Evolutionary conservation across 2,888 invertebrate genomes (phyloP).

Genomic region (Ormyrus rosae): DNA sequence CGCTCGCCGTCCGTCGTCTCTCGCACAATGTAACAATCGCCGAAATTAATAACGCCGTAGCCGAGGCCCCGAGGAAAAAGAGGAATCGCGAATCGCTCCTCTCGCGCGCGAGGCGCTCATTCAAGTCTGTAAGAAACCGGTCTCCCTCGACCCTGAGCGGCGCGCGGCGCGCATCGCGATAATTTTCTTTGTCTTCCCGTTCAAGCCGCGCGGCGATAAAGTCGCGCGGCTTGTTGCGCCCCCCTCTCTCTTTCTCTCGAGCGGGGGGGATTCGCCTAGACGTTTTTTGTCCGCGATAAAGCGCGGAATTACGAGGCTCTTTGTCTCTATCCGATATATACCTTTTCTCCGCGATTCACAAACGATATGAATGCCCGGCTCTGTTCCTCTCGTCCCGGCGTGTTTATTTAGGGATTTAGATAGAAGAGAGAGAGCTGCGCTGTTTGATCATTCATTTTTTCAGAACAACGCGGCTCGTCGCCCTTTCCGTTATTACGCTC

Average conservation of each 20-base stretch:
- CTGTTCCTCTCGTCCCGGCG: no score
- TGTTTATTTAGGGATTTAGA: no score
- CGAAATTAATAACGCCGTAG: conserved; percentile 68
- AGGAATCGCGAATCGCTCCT: not conserved
- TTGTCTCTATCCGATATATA: no score
- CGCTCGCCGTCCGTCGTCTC: conserved; percentile 52
- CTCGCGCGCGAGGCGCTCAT: conserved; percentile 34
- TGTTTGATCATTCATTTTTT: no score
- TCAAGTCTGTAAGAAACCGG: conserved; percentile 35
- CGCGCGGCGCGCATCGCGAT: conserved; percentile 36
- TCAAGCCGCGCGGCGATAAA: not conserved
- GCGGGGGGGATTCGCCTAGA: not conserved
- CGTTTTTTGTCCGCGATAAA: no score
- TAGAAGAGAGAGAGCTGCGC: no score
- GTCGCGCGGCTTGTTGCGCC: not conserved
- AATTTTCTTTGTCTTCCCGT: conserved; percentile 50
- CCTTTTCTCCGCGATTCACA: no score
- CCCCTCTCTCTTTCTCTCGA: no score
- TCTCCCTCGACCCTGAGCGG: conserved; percentile 23
- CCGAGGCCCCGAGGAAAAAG: conserved; percentile 26
- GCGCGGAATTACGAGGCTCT: no score
- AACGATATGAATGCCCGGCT: no score
- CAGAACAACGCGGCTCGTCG: no score
- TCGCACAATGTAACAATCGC: conserved; percentile 67
- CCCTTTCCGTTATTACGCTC: no score